Evolutionary conservation across 2,797 vertebrate species (phyloP).

Genomic region (Erithacus rubecula): DNA sequence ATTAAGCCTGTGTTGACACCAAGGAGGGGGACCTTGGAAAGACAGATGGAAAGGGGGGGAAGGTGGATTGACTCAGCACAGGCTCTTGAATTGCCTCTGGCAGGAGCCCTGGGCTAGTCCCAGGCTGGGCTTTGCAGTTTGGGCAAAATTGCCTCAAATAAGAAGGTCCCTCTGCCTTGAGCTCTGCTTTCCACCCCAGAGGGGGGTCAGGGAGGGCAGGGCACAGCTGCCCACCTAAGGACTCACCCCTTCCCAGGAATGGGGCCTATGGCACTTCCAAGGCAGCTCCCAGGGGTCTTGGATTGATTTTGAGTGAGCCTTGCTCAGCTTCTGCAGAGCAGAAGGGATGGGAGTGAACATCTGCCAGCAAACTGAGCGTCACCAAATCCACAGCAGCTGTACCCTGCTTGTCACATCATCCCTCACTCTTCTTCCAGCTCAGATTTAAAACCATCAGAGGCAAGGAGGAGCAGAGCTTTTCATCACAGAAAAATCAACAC

Average conservation of each 20-base stretch:
- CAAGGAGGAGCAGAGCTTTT: background rate
- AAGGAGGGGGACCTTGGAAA: background rate
- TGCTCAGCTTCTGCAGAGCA: background rate
- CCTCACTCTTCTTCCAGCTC: background rate
- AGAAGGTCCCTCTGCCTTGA: background rate
- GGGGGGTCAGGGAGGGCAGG: background rate
- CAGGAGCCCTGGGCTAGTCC: background rate
- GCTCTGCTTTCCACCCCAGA: background rate
- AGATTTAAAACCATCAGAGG: background rate
- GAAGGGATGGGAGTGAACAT: background rate
- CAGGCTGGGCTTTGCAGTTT: background rate
- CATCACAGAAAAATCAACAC: background rate
- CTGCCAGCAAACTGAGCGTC: background rate
- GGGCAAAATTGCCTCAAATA: background rate
- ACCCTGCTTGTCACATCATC: background rate
- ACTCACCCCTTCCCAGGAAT: background rate
- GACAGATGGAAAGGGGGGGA: background rate
- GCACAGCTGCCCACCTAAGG: background rate
- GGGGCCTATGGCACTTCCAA: background rate
- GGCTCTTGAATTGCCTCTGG: background rate
- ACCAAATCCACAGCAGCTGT: background rate
- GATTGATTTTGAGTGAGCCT: background rate
- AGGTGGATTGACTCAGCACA: background rate
- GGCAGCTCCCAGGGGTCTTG: background rate
- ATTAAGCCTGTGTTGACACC: constrained; percentile 31